phyloP scores from a whole-genome alignment of 2,797 vertebrate genomes.

The Podarcis lilfordi region DNA sequence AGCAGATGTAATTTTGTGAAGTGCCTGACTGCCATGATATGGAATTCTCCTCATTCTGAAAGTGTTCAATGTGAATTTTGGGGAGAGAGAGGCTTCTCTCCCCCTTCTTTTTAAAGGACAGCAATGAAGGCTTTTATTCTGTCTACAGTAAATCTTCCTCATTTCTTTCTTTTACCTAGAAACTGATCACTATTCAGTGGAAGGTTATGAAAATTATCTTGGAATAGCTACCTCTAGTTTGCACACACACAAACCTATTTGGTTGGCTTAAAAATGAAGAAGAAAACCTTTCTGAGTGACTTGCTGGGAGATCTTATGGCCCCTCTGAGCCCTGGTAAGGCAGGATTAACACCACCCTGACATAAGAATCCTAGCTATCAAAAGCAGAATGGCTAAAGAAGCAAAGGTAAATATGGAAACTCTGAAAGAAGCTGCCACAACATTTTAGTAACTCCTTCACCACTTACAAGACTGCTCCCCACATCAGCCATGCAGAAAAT shows the following conservation, averaged over 20 bases:
- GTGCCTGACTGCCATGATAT: background rate
- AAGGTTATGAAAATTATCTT: background rate
- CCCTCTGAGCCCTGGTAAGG: rapidly evolving
- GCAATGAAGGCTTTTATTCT: background rate
- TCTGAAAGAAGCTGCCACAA: background rate
- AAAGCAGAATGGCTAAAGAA: background rate
- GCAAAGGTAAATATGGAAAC: background rate
- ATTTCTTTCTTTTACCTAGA: background rate
- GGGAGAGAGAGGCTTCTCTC: background rate
- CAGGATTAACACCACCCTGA: background rate
- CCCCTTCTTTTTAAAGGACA: background rate
- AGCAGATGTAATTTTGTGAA: constrained; percentile 16
- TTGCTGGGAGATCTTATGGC: background rate
- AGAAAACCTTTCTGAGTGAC: background rate
- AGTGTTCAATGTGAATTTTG: background rate
- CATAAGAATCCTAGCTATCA: background rate
- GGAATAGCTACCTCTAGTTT: background rate
- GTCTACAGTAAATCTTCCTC: background rate
- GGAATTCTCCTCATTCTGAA: background rate
- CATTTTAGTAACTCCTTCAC: background rate
- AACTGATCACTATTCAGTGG: background rate
- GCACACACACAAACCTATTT: background rate
- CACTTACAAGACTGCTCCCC: background rate
- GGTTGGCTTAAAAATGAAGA: background rate
- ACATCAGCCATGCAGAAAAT: background rate